Percentiles rank a stretch among this genome's conserved stretches.
Evolutionary conservation across 2,797 vertebrate genomes (phyloP).

Genomic region (Spea hammondii): DNA sequence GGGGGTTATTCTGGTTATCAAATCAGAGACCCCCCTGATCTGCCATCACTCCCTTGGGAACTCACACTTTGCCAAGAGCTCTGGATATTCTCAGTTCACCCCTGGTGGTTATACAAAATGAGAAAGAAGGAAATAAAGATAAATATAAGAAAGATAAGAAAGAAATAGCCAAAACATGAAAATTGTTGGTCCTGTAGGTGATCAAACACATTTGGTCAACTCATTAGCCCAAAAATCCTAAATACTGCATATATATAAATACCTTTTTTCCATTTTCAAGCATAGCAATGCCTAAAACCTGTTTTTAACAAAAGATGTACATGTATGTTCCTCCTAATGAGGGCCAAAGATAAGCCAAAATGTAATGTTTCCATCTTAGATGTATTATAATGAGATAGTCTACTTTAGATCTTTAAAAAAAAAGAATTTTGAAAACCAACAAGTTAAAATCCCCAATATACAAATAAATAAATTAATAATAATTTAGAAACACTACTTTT

Average conservation of each 20-base stretch:
- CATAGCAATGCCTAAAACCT: neutral
- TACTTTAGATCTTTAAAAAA: conserved; percentile 35
- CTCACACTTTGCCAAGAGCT: no score
- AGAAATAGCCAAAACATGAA: no score
- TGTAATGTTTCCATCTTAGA: conserved; percentile 5
- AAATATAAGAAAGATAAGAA: no score
- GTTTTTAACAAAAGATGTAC: conserved; percentile 10
- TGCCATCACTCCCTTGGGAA: no score
- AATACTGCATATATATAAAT: neutral
- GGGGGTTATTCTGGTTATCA: no score
- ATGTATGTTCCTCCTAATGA: conserved; percentile 20
- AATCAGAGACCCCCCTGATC: no score
- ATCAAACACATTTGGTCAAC: neutral
- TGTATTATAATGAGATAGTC: conserved; percentile 30
- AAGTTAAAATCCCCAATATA: conserved; percentile 25
- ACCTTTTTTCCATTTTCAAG: neutral
- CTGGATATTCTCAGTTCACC: no score
- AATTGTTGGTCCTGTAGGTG: no score
- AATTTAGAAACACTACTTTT: conserved; percentile 13
- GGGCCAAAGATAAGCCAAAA: conserved; percentile 40
- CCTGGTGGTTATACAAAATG: no score
- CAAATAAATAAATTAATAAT: conserved; percentile 20
- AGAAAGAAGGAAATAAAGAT: no score
- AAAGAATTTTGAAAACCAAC: conserved; percentile 21
- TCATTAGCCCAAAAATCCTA: no score